Percentiles rank a stretch among this genome's conserved stretches.
These are phyloP conservation scores for Amphilophus citrinellus DNA, from an alignment of 2,113 vertebrate genomes.

Conservation along the genomic window DNA sequence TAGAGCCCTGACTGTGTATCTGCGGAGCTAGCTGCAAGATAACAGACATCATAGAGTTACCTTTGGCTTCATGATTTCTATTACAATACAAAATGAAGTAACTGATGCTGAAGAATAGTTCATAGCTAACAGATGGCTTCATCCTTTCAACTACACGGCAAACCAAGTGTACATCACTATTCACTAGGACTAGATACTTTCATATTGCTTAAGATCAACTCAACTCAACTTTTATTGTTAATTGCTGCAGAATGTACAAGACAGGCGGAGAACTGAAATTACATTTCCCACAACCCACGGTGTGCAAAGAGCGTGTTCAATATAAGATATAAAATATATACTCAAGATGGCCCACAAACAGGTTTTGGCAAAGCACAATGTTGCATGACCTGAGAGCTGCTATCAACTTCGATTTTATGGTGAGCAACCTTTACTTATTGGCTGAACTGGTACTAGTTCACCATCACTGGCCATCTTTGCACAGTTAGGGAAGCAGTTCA, in stretches of 20 bases:
- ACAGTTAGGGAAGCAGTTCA: neutral
- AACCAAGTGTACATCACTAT: neutral
- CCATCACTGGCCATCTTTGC: neutral
- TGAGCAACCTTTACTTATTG: neutral
- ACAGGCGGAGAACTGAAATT: too few species aligned
- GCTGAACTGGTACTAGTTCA: neutral
- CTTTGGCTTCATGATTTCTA: neutral
- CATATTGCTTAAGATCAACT: neutral
- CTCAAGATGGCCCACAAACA: neutral
- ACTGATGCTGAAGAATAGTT: constrained; percentile 5
- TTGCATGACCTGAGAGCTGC: neutral
- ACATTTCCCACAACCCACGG: too few species aligned
- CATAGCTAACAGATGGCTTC: neutral
- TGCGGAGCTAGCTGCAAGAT: neutral
- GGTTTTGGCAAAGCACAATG: neutral
- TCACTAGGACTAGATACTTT: neutral
- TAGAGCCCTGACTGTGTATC: neutral
- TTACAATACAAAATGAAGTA: neutral
- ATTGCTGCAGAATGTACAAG: too few species aligned
- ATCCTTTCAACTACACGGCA: neutral
- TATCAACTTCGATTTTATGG: neutral
- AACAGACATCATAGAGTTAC: neutral
- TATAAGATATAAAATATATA: too few species aligned
- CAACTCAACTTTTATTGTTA: too few species aligned
- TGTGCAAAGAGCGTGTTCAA: too few species aligned